Evolutionary conservation across 2,113 vertebrate genomes (phyloP).

Genomic region (Balaenoptera acutorostrata): DNA sequence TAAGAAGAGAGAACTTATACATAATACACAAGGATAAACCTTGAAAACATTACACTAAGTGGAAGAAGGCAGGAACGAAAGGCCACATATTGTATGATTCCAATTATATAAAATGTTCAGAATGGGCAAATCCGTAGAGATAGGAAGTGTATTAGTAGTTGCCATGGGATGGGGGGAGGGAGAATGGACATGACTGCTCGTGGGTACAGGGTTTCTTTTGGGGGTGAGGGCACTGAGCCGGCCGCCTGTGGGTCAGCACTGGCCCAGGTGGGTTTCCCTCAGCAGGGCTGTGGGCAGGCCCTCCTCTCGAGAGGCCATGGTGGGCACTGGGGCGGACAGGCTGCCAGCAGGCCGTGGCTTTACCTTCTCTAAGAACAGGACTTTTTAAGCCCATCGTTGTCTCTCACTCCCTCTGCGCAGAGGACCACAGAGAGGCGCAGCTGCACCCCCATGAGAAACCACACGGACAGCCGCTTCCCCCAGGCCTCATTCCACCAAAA

Average conservation of each 20-base stretch:
- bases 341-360: not conserved
- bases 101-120: not conserved
- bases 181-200: too few relatives aligned
- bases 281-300: not conserved
- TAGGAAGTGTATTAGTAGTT: not conserved
- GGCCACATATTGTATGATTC: not conserved
- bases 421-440: not conserved
- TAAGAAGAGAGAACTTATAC: not conserved
- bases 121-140: not conserved
- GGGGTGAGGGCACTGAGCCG: not conserved
- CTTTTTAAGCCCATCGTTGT: not conserved
- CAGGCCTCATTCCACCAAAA: not conserved
- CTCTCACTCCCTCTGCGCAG: not conserved
- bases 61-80: not conserved
- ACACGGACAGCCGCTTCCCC: not conserved
- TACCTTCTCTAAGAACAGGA: not conserved
- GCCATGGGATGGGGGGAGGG: not conserved
- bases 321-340: not conserved
- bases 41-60: not conserved
- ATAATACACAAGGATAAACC: not conserved
- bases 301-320: fast-evolving
- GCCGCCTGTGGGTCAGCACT: not conserved
- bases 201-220: not conserved
- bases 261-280: not conserved
- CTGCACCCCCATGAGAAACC: not conserved